A percentile compares a stretch with the other conserved stretches of the same genome.
Conservation (phyloP, 2,797 vertebrate genomes). For the Microctenopoma stevenorrisi region DNA sequence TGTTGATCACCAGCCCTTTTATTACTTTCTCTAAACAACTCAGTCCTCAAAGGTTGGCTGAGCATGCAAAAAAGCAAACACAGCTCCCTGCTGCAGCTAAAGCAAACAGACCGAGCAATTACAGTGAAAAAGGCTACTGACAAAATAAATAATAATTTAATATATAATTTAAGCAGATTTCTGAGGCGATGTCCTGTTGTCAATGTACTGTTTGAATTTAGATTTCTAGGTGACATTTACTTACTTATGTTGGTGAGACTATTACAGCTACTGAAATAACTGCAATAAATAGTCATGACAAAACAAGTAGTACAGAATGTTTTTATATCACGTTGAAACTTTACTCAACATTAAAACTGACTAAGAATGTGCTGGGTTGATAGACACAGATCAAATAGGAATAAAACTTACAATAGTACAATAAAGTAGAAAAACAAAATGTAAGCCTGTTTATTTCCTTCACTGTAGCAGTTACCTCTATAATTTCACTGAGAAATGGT, state of each 20-base stretch:
- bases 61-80: conserved; percentile 33
- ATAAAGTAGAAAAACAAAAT: neutral
- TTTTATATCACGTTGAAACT: no score
- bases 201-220: neutral
- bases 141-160: neutral
- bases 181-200: neutral
- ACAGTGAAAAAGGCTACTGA: neutral
- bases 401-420: neutral
- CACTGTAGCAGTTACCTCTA: neutral
- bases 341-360: no score
- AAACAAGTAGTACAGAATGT: no score
- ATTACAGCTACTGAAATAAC: no score
- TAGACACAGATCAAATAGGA: no score
- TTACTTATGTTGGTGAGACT: no score
- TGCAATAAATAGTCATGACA: no score
- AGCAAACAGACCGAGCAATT: conserved; percentile 41
- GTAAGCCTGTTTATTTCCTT: neutral
- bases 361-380: no score
- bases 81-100: conserved; percentile 1
- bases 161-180: neutral
- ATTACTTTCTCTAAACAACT: conserved; percentile 39
- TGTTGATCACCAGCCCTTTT: conserved; percentile 12
- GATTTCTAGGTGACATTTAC: neutral
- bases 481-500: neutral
- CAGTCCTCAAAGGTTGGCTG: neutral